These are phyloP conservation scores for Nephrocerus scutellatus DNA, from an alignment of 2,888 invertebrate species.

Conservation along the genomic window DNA sequence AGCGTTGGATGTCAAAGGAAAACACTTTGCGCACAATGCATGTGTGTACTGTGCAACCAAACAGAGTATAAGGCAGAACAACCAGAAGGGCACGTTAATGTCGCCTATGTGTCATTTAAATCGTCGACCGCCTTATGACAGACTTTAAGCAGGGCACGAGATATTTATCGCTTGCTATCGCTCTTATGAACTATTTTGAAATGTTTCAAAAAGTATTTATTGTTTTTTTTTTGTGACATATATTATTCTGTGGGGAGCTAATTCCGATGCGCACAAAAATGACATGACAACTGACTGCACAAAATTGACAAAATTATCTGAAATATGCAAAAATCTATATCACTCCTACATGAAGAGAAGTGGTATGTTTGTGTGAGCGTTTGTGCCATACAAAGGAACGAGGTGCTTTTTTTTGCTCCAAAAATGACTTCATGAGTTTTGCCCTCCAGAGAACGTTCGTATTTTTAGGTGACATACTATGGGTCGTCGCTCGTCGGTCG, in stretches of 20 bases:
- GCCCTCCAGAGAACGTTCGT: slow-evolving; percentile 38
- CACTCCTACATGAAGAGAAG: slow-evolving; percentile 1
- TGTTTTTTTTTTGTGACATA: no score
- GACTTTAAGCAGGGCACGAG: no score
- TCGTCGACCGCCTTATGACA: no score
- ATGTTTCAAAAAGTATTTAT: no score
- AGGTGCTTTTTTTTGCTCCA: slow-evolving; percentile 5
- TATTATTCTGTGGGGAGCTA: slow-evolving; percentile 28
- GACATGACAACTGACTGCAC: slow-evolving; percentile 43
- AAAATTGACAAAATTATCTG: slow-evolving; percentile 46
- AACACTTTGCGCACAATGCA: no score
- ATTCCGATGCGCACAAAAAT: slow-evolving; percentile 33
- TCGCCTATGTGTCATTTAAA: no score
- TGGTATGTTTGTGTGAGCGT: slow-evolving; percentile 4
- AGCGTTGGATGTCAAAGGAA: no score
- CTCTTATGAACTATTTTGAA: no score
- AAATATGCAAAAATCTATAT: slow-evolving; percentile 35
- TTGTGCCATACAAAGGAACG: slow-evolving; percentile 6
- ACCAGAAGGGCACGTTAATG: no score
- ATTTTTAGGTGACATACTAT: slow-evolving; percentile 46
- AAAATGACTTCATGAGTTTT: slow-evolving; percentile 3
- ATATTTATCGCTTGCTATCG: no score
- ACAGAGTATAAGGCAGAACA: no score
- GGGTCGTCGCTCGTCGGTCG: slow-evolving; percentile 25
- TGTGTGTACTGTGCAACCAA: no score